phyloP scores from a whole-genome alignment of 2,113 vertebrate species.

The Myrmophylax atrothorax region DNA sequence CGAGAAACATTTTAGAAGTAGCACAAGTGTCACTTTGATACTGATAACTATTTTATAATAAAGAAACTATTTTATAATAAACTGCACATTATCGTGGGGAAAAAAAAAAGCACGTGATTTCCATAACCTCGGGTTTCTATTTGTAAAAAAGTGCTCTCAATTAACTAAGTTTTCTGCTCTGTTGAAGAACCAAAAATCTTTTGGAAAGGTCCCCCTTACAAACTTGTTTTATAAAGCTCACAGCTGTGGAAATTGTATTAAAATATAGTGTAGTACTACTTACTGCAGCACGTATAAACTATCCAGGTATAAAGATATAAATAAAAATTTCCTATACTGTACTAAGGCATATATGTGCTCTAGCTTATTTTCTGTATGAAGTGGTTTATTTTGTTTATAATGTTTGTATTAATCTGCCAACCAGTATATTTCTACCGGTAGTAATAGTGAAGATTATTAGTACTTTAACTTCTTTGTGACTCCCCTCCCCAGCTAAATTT shows the following conservation, averaged over 20 bases:
- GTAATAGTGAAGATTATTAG: background rate
- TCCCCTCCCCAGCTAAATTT: accelerated
- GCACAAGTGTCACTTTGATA: background rate
- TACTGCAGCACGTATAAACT: background rate
- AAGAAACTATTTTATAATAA: background rate
- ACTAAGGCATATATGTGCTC: accelerated
- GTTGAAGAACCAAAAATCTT: background rate
- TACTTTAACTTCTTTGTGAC: background rate
- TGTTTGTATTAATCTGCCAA: background rate
- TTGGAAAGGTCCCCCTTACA: background rate
- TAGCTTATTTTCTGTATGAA: background rate
- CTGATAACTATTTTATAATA: background rate
- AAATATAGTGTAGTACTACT: background rate
- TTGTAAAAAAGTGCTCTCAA: background rate
- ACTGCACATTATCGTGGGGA: background rate
- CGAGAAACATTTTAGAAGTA: background rate
- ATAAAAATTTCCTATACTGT: background rate
- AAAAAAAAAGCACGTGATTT: background rate
- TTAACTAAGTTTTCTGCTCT: background rate
- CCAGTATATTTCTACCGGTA: background rate
- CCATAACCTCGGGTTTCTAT: background rate
- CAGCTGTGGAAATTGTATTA: background rate
- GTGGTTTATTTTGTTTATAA: background rate
- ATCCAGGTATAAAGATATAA: background rate
- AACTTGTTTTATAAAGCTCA: background rate